Conservation (phyloP, 2,113 vertebrate genomes). For the Phylloscopus trochilus region DNA sequence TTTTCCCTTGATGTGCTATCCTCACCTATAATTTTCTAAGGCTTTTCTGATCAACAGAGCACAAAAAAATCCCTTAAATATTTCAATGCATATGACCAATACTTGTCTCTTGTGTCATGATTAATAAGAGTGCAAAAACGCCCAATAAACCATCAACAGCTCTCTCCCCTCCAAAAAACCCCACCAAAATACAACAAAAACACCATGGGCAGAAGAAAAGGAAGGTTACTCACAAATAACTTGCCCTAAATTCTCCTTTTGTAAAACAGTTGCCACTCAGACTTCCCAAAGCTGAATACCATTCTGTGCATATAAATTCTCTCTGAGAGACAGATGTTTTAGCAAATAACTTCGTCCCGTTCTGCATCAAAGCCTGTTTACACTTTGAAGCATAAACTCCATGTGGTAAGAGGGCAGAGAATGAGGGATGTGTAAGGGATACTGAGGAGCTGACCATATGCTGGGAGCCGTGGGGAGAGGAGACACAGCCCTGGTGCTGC, state of each 20-base stretch:
- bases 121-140: background rate
- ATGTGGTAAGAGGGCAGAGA: background rate
- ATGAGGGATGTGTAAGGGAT: background rate
- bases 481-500: background rate
- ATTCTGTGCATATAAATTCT: background rate
- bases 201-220: background rate
- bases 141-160: background rate
- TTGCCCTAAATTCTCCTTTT: background rate
- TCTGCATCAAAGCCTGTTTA: background rate
- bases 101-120: background rate
- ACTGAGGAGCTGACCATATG: background rate
- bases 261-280: background rate
- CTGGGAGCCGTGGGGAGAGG: rapidly evolving
- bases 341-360: background rate
- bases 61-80: background rate
- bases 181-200: background rate
- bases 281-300: background rate
- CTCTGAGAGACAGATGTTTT: background rate
- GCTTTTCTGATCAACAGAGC: background rate
- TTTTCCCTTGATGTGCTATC: background rate
- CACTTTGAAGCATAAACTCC: background rate
- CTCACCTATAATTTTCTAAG: background rate
- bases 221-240: background rate
- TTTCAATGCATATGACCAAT: background rate
- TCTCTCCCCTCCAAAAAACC: rapidly evolving